These are phyloP conservation scores for Rhopalosiphum padi DNA, from an alignment of 1,140 invertebrate genomes.

Conservation along the genomic window DNA sequence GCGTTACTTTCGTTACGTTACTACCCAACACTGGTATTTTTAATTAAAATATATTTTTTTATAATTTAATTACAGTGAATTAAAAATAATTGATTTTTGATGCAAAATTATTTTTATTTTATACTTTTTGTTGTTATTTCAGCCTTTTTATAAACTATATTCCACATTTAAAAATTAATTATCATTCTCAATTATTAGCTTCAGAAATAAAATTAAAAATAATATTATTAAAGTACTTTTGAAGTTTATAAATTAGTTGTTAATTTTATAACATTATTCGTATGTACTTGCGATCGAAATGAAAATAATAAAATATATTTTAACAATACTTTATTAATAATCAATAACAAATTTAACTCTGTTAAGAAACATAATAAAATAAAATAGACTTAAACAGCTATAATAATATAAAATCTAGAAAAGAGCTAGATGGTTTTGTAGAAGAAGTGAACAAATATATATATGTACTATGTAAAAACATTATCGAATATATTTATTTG, in stretches of 20 bases:
- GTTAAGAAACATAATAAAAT: not conserved
- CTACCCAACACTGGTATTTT: too few relatives aligned
- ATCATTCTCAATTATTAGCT: not conserved
- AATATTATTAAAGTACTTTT: not conserved
- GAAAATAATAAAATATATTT: not conserved
- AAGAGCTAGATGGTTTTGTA: not conserved
- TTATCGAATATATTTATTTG: not conserved
- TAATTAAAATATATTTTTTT: too few relatives aligned
- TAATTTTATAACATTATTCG: not conserved
- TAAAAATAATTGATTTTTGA: too few relatives aligned
- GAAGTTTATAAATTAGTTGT: not conserved
- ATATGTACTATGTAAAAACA: not conserved
- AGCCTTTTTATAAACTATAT: too few relatives aligned
- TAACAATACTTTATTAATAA: not conserved
- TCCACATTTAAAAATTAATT: not conserved
- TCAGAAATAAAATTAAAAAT: not conserved
- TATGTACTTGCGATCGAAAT: not conserved
- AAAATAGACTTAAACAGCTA: not conserved
- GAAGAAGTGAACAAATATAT: too few relatives aligned
- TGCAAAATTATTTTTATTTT: too few relatives aligned
- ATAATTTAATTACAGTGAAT: too few relatives aligned
- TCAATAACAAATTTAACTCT: too few relatives aligned
- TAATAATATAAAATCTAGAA: not conserved
- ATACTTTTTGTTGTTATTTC: not conserved
- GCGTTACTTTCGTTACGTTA: too few relatives aligned